Base-by-base conservation (phyloP, 2,888 invertebrate genomes). In the Slavum lentiscoides region DNA sequence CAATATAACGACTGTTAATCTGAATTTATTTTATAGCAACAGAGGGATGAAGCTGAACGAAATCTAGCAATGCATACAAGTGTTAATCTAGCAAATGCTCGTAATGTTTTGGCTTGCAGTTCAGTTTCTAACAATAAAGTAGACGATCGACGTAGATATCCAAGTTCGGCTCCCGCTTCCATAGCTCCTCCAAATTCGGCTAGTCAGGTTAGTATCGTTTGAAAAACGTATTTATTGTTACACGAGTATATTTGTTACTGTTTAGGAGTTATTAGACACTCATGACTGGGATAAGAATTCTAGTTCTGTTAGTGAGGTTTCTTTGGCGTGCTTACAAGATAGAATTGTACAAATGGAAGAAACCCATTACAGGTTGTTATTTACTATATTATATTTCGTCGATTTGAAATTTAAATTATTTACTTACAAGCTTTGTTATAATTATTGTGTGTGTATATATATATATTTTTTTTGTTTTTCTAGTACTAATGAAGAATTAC, bases 271-370 rank as follows among this genome's bases (percentile, higher is more conserved):
- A 61, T 74, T 83, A 37, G 83, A 83, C 43, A 69, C 83, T 5
- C 82, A 77, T 23, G 94, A 95, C 84, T 96, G 96, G 96, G 96
- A 96, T 87, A 95, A 94, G 86, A 93, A 94, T 87, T 95, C 95
- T 82, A 93, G 94, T 83, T 93, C 93, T 7, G 89, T 92, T 84
- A 95, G 95, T 87, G 96, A 96, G 87, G 92, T 96, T 81, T 94
- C 94, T 6, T 95, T 97, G 83, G 96, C 96, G 30, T 96, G 96
- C 86, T 89, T 95, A 83, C 97, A 97, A 87, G 97, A 97, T 86
- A 91, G 95, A 85, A 96, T 97, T 85, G 90, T 94, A 86, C 94
- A 95, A 88, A 95, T 95, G 94, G 94, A 95, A 86, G 95, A 95
- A 87, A 94, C 93, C 23, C 94, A 95, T 85, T 93, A 94, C 85